These are phyloP conservation scores for Mesorhabditis belari DNA, from an alignment of 2,888 invertebrate species.

Conservation along the genomic window DNA sequence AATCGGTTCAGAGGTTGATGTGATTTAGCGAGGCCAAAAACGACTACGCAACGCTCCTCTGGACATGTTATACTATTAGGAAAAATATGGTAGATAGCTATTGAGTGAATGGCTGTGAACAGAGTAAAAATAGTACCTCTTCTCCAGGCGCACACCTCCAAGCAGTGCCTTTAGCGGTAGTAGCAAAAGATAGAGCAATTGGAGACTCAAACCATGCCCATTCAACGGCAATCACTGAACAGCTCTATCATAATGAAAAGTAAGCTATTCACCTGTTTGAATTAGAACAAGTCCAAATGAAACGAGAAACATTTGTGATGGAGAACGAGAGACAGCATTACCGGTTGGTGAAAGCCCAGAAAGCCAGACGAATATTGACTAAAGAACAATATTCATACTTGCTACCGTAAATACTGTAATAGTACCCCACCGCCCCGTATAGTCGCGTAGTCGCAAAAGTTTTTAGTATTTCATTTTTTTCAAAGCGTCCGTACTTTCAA, in stretches of 20 bases:
- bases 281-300: not conserved
- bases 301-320: not conserved
- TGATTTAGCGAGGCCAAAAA: too few relatives aligned
- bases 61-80: too few relatives aligned
- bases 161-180: slow-evolving; percentile 16
- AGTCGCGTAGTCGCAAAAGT: too few relatives aligned
- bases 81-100: too few relatives aligned
- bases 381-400: too few relatives aligned
- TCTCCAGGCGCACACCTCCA: slow-evolving; percentile 34
- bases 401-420: too few relatives aligned
- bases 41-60: too few relatives aligned
- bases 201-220: slow-evolving; percentile 29
- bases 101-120: slow-evolving; percentile 7
- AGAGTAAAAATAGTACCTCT: slow-evolving; percentile 1
- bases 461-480: too few relatives aligned
- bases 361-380: not conserved
- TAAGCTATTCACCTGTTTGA: not conserved
- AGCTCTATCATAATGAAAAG: not conserved
- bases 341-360: not conserved
- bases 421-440: too few relatives aligned
- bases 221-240: slow-evolving; percentile 27
- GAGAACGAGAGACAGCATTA: not conserved
- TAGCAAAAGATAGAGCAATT: slow-evolving; percentile 19
- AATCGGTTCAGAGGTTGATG: too few relatives aligned
- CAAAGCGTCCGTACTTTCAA: too few relatives aligned